Conservation (phyloP, 2,113 vertebrate species). For the Melanotaenia duboulayi region DNA sequence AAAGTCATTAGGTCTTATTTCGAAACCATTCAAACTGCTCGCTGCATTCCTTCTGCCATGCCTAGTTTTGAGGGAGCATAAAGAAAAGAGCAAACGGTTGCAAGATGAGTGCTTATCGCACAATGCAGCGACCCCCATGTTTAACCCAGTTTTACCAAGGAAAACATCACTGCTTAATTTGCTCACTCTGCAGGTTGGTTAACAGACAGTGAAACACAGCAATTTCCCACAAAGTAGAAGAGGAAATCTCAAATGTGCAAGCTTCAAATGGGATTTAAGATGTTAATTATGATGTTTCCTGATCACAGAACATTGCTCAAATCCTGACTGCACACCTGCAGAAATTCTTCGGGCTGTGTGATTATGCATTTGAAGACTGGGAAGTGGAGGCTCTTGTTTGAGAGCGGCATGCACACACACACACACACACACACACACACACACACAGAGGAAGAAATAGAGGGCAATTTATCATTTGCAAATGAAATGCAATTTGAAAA, state of each 20-base stretch:
- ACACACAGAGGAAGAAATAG: slow-evolving; percentile 5
- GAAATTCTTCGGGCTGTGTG: slow-evolving; percentile 39
- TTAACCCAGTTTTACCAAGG: slow-evolving; percentile 76
- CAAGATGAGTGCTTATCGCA: slow-evolving; percentile 72
- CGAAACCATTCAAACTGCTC: slow-evolving; percentile 59
- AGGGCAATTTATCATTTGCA: slow-evolving; percentile 46
- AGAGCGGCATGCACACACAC: slow-evolving; percentile 28
- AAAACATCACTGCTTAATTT: slow-evolving; percentile 71
- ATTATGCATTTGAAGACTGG: slow-evolving; percentile 33
- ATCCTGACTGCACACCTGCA: slow-evolving; percentile 60
- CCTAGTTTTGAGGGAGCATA: slow-evolving; percentile 66
- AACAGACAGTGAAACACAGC: slow-evolving; percentile 66
- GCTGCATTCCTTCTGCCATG: slow-evolving; percentile 45
- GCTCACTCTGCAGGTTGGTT: slow-evolving; percentile 72
- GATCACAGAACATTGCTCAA: slow-evolving; percentile 56
- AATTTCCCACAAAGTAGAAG: slow-evolving; percentile 58
- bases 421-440: slow-evolving; percentile 10
- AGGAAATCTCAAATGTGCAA: slow-evolving; percentile 48
- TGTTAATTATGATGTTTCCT: slow-evolving; percentile 76
- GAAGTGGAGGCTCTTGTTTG: slow-evolving; percentile 28
- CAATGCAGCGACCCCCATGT: slow-evolving; percentile 69
- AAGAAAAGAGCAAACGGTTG: slow-evolving; percentile 77
- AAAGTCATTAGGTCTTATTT: slow-evolving; percentile 76
- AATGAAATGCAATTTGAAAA: slow-evolving; percentile 59
- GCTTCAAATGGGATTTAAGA: slow-evolving; percentile 64